Evolutionary conservation across 2,113 vertebrate species (phyloP).

Genomic region (Pithys albifrons): DNA sequence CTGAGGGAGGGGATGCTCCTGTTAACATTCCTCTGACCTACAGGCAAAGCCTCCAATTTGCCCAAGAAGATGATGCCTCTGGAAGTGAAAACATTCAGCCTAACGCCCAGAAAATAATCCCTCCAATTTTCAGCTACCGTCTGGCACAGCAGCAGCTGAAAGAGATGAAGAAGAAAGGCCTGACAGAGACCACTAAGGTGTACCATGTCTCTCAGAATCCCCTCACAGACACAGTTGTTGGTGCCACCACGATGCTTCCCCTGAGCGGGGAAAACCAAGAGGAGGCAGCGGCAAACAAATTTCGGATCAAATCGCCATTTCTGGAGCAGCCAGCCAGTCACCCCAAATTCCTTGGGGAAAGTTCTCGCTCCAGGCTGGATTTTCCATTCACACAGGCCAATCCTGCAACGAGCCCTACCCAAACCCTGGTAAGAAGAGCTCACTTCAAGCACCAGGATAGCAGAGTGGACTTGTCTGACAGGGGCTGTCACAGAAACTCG

Average conservation of each 20-base stretch:
- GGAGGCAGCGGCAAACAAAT: constrained; percentile 70
- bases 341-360: constrained; percentile 46
- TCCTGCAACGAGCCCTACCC: constrained; percentile 64
- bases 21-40: constrained; percentile 73
- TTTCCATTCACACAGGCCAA: constrained; percentile 22
- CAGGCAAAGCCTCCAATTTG: constrained; percentile 68
- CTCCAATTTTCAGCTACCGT: constrained; percentile 93
- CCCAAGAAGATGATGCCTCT: constrained; percentile 70
- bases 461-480: constrained; percentile 82
- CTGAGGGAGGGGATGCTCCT: constrained; percentile 74
- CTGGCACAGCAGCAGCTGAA: constrained; percentile 96
- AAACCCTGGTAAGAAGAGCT: constrained; percentile 69
- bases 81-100: constrained; percentile 81
- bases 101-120: constrained; percentile 87
- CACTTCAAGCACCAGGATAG: constrained; percentile 79
- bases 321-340: constrained; percentile 67
- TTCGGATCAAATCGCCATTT: constrained; percentile 82
- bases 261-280: constrained; percentile 73
- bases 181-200: constrained; percentile 90
- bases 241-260: constrained; percentile 70
- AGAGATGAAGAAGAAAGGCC: constrained; percentile 95
- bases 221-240: constrained; percentile 84
- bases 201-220: constrained; percentile 95
- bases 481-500: constrained; percentile 74
- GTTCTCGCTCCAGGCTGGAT: constrained; percentile 76